Evolutionary conservation across 1,140 invertebrate genomes (phyloP), one percentile per base, ranked within the genome.

Genomic region (Anastatus disparis): DNA sequence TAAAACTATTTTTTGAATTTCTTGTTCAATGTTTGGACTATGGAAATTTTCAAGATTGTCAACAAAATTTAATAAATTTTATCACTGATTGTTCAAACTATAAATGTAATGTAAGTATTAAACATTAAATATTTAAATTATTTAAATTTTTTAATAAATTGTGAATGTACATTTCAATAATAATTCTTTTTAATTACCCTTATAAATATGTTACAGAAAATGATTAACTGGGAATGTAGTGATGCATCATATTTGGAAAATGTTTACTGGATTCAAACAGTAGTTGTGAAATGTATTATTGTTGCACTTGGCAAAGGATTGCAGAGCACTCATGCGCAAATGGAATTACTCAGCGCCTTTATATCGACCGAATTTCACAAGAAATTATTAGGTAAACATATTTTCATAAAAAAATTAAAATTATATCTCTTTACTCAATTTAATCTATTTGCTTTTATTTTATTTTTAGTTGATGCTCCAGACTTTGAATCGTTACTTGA

Each of bases 251-350:
- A 82, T 46, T 74, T 85, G 38, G 71, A 79, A 40, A 82, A 84
- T 73, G 74, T 76, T 56, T 80, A 86, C 24, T 90, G 89, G 88
- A 83, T 91, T 42, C 81, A 89, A 64, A 87, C 79, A 0, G 88
- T 88, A 7, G 84, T 88, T 9, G 79, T 89, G 1, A 82, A 85
- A 38, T 83, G 91, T 38, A 78, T 90, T 40, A 85, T 87, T 50
- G 84, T 84, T 15, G 82, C 87, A 0, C 77, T 92, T 2, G 86
- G 82, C 35, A 80, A 87, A 62, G 84, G 84, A 53, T 88, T 90
- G 64, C 82, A 81, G 42, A 90, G 89, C 56, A 84, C 86, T 3
- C 85, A 81, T 40, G 85, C 89, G 72, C 88, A 90, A 78, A 86
- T 87, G 38, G 83, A 87, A 72, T 88, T 90, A 74, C 75, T 91